phyloP scores from a whole-genome alignment of 2,888 invertebrate species.

The Hirtodrosophila trivittata region DNA sequence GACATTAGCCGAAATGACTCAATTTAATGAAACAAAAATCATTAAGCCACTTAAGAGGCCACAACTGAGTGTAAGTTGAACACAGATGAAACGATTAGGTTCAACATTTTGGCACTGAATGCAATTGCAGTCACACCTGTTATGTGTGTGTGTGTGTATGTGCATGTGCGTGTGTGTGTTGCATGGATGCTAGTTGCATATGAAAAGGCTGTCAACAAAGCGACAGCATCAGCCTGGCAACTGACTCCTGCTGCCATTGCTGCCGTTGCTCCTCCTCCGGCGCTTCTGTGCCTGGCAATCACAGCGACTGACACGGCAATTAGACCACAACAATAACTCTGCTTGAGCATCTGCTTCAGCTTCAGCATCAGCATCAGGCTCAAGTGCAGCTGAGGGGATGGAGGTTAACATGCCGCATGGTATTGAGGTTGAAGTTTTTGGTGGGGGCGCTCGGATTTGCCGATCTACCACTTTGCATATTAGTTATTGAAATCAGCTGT shows the following conservation, averaged over 20 bases:
- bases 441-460: constrained; percentile 21
- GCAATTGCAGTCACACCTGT: constrained; percentile 18
- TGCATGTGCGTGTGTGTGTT: constrained; percentile 9
- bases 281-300: constrained; percentile 58
- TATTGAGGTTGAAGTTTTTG: background rate
- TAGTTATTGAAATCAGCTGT: constrained; percentile 80
- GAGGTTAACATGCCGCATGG: too few species aligned
- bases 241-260: constrained; percentile 26
- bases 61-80: constrained; percentile 33
- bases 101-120: constrained; percentile 24
- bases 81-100: constrained; percentile 37
- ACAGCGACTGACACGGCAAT: constrained; percentile 71
- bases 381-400: too few species aligned
- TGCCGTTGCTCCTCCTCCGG: too few species aligned
- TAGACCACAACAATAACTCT: constrained; percentile 66
- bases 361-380: too few species aligned
- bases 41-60: constrained; percentile 66
- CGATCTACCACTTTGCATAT: constrained; percentile 71
- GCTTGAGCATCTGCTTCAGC: constrained; percentile 1
- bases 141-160: constrained; percentile 5
- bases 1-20: constrained; percentile 49
- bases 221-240: constrained; percentile 23
- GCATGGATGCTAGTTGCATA: constrained; percentile 24
- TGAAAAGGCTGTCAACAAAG: constrained; percentile 61
- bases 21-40: constrained; percentile 70